These are phyloP conservation scores for Synergus laeviventris DNA, from an alignment of 2,888 invertebrate genomes.

Conservation along the genomic window DNA sequence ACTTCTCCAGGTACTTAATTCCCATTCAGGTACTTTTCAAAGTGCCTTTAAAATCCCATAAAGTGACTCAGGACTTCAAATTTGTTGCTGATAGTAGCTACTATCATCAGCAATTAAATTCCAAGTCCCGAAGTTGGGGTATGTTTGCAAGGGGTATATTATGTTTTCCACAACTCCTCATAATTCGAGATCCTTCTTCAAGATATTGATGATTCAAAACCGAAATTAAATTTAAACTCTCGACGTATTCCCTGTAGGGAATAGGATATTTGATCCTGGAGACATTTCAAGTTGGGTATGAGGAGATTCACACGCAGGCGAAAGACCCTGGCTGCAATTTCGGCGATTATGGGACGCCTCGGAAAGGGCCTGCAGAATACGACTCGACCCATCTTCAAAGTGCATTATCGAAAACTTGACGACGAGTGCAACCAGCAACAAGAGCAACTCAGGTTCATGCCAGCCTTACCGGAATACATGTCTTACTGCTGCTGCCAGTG, in stretches of 20 bases:
- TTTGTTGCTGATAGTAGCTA: no score
- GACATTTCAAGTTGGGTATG: constrained; percentile 63
- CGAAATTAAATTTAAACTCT: neutral
- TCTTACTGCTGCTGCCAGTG: constrained; percentile 81
- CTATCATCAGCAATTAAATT: no score
- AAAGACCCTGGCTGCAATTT: constrained; percentile 72
- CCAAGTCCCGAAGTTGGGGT: no score
- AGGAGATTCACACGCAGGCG: constrained; percentile 74
- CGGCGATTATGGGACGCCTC: constrained; percentile 78
- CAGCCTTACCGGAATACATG: constrained; percentile 78
- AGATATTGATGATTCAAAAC: neutral
- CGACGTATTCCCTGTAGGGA: neutral
- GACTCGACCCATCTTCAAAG: constrained; percentile 77
- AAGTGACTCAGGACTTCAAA: no score
- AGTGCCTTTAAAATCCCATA: neutral
- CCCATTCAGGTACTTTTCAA: neutral
- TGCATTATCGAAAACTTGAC: constrained; percentile 80
- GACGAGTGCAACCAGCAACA: constrained; percentile 77
- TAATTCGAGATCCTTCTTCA: neutral
- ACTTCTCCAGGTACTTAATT: neutral
- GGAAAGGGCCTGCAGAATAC: constrained; percentile 73
- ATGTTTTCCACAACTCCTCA: no score
- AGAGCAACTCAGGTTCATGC: constrained; percentile 76
- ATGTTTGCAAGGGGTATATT: no score
- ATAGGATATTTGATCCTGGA: constrained; percentile 27